phyloP scores from a whole-genome alignment of 1,140 invertebrate genomes.

The Acromyrmex echinatior region DNA sequence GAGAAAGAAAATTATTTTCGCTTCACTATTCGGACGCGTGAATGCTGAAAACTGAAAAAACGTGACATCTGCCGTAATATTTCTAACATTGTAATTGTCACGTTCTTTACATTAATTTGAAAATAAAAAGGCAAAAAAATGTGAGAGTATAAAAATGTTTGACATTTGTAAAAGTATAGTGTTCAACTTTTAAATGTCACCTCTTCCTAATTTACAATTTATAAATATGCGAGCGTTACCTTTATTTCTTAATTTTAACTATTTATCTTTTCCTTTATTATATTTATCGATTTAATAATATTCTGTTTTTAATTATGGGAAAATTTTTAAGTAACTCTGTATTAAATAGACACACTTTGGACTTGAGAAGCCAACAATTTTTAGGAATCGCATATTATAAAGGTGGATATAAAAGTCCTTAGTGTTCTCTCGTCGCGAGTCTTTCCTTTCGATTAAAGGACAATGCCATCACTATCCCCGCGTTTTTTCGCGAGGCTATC shows the following conservation, averaged over 20 bases:
- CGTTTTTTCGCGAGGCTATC: slow-evolving; percentile 64
- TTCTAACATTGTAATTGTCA: not conserved
- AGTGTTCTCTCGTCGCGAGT: slow-evolving; percentile 60
- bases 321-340: not conserved
- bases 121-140: not conserved
- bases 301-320: not conserved
- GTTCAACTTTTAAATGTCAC: not conserved
- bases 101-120: not conserved
- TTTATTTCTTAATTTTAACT: not conserved
- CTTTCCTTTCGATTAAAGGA: slow-evolving; percentile 61
- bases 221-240: no score
- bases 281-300: not conserved
- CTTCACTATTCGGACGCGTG: not conserved
- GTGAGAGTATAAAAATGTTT: not conserved
- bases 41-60: not conserved
- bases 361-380: not conserved
- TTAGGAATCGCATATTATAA: no score
- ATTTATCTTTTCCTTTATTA: not conserved
- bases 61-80: not conserved
- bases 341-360: slow-evolving; percentile 1
- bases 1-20: slow-evolving; percentile 21
- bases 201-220: no score
- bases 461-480: slow-evolving; percentile 23
- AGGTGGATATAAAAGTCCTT: not conserved
- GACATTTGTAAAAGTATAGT: not conserved